These are phyloP conservation scores for Agraylea sexmaculata DNA, from an alignment of 1,140 invertebrate genomes.

Conservation along the genomic window DNA sequence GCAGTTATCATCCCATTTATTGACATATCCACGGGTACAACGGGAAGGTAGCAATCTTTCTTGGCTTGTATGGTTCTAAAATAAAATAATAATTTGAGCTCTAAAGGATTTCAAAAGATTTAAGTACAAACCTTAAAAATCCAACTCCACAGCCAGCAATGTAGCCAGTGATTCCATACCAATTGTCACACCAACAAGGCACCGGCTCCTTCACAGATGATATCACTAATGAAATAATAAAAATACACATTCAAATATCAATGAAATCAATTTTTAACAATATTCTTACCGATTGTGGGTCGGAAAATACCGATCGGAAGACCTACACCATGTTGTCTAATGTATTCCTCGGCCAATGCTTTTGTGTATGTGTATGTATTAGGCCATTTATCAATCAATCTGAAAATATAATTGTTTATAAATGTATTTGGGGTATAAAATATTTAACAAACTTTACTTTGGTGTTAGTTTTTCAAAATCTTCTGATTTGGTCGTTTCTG, in stretches of 20 bases:
- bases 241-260: constrained; percentile 40
- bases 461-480: constrained; percentile 53
- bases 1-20: constrained; percentile 59
- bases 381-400: constrained; percentile 56
- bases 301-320: constrained; percentile 60
- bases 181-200: constrained; percentile 72
- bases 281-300: constrained; percentile 49
- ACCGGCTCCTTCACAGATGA: constrained; percentile 60
- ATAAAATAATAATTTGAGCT: constrained; percentile 29
- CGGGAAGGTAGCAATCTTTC: constrained; percentile 46
- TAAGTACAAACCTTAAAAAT: constrained; percentile 13
- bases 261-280: constrained; percentile 21
- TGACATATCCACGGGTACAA: constrained; percentile 66
- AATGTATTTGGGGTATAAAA: constrained; percentile 4
- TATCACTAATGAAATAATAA: constrained; percentile 27
- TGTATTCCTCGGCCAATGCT: constrained; percentile 58
- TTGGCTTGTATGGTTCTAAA: constrained; percentile 42
- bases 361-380: constrained; percentile 77
- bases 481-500: constrained; percentile 38
- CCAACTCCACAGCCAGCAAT: constrained; percentile 13
- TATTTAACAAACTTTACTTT: constrained; percentile 32
- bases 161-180: constrained; percentile 69
- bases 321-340: constrained; percentile 43
- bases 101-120: neutral
- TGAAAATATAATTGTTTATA: constrained; percentile 23